Base-by-base conservation (phyloP, 1,140 invertebrate genomes). In the Drosophila subobscura region DNA sequence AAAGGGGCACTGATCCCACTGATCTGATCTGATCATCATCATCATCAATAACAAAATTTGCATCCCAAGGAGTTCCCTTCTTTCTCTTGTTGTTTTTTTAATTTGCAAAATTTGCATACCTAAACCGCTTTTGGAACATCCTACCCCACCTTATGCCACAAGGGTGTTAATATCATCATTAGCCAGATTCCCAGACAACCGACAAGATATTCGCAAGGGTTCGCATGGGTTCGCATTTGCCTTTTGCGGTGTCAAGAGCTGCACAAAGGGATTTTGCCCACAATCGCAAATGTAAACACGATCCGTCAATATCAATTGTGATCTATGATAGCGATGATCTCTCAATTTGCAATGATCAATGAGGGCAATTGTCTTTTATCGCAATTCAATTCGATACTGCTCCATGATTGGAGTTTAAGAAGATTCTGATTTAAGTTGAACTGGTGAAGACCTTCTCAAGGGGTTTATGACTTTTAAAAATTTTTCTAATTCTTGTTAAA, bases 111-210 rank as follows among this genome's bases (percentile, higher is more conserved):
- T 73, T 73, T 73, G 71, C 70, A 73, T 73, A 64, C 41, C 71
- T 64, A 73, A 73, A 22, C 46, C 45, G 3, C 33, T 37, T 37
- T 4, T 4, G 10, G 3, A 37, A 37, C 16, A 37, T 10, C 10
- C 33, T 8, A 37, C 10, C 2, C 10, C 33, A 37, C 3, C 10
- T 27, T 27, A 27, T 23, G 37, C 52, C 66, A 59, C 25, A 74
- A 47, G 77, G 77, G 77, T 85, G 80, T 77, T 77, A 84, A 80
- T 85, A 53, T 66, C 72, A 72, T 80, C 77, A 79, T 80, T 84
- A 84, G 58, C 65, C 41, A 10, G 40, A 63, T 72, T 60, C 57
- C 37, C 68, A 73, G 33, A 44, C 59, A 72, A 49, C 76, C 56
- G 61, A 72, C 12, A 68, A 72, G 61, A 50, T 51, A 44, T 56